Conservation (phyloP, 2,888 invertebrate genomes). For the Acronicta psi region DNA sequence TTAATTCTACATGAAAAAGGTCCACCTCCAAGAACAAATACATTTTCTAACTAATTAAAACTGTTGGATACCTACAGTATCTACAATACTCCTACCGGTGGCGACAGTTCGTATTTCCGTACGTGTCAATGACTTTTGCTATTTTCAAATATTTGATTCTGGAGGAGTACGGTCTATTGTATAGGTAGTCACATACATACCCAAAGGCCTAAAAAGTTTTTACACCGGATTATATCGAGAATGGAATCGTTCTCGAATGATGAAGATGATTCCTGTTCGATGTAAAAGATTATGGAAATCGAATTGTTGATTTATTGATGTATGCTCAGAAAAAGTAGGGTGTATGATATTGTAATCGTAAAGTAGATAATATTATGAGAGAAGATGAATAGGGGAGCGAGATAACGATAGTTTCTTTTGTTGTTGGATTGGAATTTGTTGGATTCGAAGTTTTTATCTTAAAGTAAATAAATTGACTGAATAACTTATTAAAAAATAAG, state of each 20-base stretch:
- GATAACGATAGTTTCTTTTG: conserved; percentile 1
- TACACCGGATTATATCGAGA: conserved; percentile 42
- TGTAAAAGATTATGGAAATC: conserved; percentile 61
- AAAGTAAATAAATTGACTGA: too few relatives aligned
- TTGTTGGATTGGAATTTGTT: not conserved
- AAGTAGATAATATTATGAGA: not conserved
- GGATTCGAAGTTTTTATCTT: not conserved
- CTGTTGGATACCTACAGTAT: not conserved
- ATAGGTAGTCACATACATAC: conserved; percentile 31
- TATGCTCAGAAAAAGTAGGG: conserved; percentile 11
- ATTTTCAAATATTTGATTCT: too few relatives aligned
- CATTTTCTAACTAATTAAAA: too few relatives aligned
- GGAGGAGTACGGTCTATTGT: not conserved
- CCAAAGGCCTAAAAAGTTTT: conserved; percentile 1
- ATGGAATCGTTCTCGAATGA: conserved; percentile 50
- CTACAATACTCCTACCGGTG: not conserved
- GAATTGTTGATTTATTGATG: conserved; percentile 59
- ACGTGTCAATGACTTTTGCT: not conserved
- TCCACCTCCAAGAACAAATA: too few relatives aligned
- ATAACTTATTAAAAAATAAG: too few relatives aligned
- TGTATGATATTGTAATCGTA: conserved; percentile 20
- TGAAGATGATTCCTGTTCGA: conserved; percentile 52
- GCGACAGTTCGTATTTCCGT: not conserved
- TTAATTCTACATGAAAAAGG: too few relatives aligned
- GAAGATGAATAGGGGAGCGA: conserved; percentile 1